Conservation (phyloP, 2,113 vertebrate species). For the Spilogale gracilis region DNA sequence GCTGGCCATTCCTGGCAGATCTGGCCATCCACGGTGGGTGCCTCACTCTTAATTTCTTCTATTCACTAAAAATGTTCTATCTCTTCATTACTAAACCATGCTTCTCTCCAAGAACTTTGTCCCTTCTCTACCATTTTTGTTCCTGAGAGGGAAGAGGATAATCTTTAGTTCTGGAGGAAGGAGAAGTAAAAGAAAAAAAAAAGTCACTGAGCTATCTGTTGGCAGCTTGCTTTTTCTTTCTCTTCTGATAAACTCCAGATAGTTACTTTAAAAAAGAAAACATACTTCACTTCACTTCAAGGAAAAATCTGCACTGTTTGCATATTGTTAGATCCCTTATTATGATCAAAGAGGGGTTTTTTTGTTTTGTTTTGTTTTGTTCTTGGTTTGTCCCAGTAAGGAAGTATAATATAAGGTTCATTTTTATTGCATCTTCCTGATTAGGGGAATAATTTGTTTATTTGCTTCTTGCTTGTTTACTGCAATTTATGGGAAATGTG, state of each 20-base stretch:
- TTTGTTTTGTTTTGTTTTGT: not conserved
- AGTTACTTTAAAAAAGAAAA: not conserved
- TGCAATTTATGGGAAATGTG: not conserved
- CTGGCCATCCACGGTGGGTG: not conserved
- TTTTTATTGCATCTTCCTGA: not conserved
- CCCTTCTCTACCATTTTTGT: not conserved
- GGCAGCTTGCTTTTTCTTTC: not conserved
- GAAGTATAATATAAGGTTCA: not conserved
- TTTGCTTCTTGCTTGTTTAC: not conserved
- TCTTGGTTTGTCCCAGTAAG: not conserved
- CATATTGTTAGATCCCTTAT: not conserved
- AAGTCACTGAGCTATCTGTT: not conserved
- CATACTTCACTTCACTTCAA: not conserved
- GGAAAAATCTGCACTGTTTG: not conserved
- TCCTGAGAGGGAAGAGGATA: not conserved
- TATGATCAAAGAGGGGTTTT: not conserved
- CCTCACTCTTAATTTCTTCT: not conserved
- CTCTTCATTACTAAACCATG: not conserved
- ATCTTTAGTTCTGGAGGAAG: not conserved
- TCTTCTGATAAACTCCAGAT: not conserved
- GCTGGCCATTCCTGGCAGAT: not conserved
- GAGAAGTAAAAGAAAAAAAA: not conserved
- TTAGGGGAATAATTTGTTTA: constrained; percentile 10
- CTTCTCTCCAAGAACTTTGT: not conserved
- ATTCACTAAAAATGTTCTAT: not conserved